Percentiles rank a stretch among this genome's conserved stretches.
Evolutionary conservation across 2,888 invertebrate species (phyloP).

Genomic region (Zootermopsis nevadensis): DNA sequence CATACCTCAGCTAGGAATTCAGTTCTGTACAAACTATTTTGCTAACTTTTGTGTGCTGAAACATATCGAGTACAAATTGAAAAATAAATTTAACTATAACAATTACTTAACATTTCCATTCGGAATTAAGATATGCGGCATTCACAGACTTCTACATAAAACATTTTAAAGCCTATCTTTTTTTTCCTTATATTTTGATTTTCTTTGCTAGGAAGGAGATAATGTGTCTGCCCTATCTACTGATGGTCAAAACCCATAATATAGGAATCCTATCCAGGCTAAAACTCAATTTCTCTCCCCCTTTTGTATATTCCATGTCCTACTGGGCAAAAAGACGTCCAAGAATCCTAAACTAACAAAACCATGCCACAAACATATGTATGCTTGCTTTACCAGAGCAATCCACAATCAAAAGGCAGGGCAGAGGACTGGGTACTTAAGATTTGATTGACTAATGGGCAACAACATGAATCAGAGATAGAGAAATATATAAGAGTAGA

Average conservation of each 20-base stretch:
- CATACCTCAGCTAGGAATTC: too few species aligned
- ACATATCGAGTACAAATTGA: too few species aligned
- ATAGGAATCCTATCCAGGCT: not conserved
- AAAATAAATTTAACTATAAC: too few species aligned
- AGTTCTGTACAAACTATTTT: too few species aligned
- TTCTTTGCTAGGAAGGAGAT: too few species aligned
- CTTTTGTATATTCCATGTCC: not conserved
- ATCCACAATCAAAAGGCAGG: not conserved
- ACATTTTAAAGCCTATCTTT: too few species aligned
- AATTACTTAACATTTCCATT: too few species aligned
- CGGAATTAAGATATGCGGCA: too few species aligned
- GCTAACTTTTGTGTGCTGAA: too few species aligned
- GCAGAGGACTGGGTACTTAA: not conserved
- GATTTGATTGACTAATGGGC: not conserved
- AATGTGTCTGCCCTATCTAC: too few species aligned
- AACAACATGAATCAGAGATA: conserved; percentile 25
- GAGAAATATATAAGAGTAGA: not conserved
- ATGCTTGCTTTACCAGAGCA: conserved; percentile 14
- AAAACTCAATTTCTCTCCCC: not conserved
- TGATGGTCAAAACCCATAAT: not conserved
- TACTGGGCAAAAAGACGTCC: not conserved
- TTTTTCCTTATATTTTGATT: too few species aligned
- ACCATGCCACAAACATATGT: conserved; percentile 20
- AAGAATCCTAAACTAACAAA: not conserved
- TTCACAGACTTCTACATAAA: too few species aligned